These are phyloP conservation scores for Cynodonichthys magdalenae DNA, from an alignment of 2,797 vertebrate genomes.

Conservation along the genomic window DNA sequence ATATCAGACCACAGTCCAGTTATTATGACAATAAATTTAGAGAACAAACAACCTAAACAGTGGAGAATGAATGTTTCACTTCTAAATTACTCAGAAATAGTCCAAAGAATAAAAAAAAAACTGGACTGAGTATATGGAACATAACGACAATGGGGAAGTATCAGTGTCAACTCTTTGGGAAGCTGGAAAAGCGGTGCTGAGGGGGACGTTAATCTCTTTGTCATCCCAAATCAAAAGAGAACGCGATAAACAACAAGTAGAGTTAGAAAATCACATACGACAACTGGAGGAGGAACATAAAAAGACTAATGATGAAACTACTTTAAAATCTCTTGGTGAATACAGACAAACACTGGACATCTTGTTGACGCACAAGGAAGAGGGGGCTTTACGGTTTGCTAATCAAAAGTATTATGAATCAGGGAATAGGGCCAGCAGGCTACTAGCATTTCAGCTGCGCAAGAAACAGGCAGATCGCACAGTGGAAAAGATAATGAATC, in stretches of 20 bases:
- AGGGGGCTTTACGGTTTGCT: background rate
- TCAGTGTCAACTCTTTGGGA: background rate
- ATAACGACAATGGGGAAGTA: background rate
- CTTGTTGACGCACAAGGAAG: background rate
- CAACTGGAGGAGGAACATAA: background rate
- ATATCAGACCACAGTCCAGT: too few species aligned
- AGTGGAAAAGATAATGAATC: background rate
- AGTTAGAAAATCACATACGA: background rate
- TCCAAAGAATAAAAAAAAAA: background rate
- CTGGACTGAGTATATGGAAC: background rate
- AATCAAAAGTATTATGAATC: conserved; percentile 2
- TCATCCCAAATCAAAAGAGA: background rate
- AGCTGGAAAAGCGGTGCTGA: background rate
- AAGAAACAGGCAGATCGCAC: background rate
- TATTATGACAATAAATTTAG: too few species aligned
- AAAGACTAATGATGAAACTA: background rate
- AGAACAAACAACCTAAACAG: too few species aligned
- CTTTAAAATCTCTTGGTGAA: background rate
- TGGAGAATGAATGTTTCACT: too few species aligned
- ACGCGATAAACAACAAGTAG: background rate
- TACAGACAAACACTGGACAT: background rate
- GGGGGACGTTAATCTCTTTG: background rate
- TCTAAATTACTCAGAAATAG: background rate
- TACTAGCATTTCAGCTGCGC: background rate
- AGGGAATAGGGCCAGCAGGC: conserved; percentile 1